Evolutionary conservation across 35 echinoderm and acorn worm species (phyloP).

Genomic region (Heliocidaris tuberculata): DNA sequence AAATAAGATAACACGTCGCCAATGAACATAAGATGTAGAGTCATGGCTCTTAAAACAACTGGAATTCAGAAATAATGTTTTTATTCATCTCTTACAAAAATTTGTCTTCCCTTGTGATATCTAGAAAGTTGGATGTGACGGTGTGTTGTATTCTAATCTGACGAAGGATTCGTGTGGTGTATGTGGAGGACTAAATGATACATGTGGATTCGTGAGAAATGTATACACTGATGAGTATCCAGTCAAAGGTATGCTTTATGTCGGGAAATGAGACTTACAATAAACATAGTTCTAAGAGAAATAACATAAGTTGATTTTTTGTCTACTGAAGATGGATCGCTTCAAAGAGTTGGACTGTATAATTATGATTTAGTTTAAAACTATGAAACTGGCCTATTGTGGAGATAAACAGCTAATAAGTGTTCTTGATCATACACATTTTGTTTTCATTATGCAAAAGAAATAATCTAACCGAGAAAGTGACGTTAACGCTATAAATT

Average conservation of each 20-base stretch:
- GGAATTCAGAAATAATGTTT: not conserved
- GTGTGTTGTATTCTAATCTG: slow-evolving; percentile 52
- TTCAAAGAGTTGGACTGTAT: no score
- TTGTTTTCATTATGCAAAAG: no score
- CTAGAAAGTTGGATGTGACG: slow-evolving; percentile 79
- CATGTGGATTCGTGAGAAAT: slow-evolving; percentile 63
- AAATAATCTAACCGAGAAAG: no score
- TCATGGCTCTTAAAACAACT: not conserved
- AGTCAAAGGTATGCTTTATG: slow-evolving; percentile 44
- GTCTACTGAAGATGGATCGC: no score
- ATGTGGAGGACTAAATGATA: slow-evolving; percentile 70
- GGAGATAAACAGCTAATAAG: no score
- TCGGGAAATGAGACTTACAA: no score
- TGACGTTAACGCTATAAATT: no score
- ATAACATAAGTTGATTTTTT: no score
- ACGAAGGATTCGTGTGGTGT: slow-evolving; percentile 63
- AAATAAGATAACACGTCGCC: not conserved
- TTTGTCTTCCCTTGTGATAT: not conserved
- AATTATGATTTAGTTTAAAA: no score
- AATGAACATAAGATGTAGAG: not conserved
- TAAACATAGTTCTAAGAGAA: no score
- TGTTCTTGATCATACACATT: no score
- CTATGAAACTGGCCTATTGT: no score
- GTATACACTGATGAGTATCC: slow-evolving; percentile 61
- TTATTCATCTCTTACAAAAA: not conserved